Evolutionary conservation across 2,888 invertebrate genomes (phyloP).

Genomic region (Tupiocoris notatus): DNA sequence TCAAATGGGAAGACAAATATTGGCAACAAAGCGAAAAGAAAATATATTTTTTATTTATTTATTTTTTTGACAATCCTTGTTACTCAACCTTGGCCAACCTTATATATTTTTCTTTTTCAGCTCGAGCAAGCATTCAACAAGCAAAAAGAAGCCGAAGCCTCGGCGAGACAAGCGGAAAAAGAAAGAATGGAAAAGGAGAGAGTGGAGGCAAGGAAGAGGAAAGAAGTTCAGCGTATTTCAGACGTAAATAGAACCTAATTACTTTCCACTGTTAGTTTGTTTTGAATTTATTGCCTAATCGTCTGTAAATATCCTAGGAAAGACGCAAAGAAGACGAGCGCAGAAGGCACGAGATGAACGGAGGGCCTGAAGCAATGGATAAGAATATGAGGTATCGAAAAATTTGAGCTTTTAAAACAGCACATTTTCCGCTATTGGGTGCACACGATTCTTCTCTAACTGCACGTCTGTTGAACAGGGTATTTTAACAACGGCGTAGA

Average conservation of each 20-base stretch:
- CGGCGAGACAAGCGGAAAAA: conserved; percentile 72
- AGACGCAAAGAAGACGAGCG: conserved; percentile 50
- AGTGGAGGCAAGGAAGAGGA: conserved; percentile 76
- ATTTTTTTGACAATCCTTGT: not conserved
- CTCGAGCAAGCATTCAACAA: conserved; percentile 83
- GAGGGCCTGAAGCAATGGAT: conserved; percentile 47
- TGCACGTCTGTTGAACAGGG: not conserved
- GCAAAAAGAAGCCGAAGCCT: conserved; percentile 75
- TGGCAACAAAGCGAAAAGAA: not conserved
- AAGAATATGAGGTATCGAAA: conserved; percentile 47
- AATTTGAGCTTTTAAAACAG: not conserved
- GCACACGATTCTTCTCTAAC: not conserved
- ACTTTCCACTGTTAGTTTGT: not conserved
- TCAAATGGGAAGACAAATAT: no score
- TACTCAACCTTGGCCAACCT: not conserved
- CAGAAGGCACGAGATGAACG: conserved; percentile 52
- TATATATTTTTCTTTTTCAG: conserved; percentile 53
- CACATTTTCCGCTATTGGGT: not conserved
- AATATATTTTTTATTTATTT: not conserved
- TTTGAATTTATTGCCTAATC: not conserved
- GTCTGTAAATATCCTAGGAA: conserved; percentile 46
- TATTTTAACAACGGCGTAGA: no score
- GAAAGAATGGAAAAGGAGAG: conserved; percentile 80
- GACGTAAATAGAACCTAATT: conserved; percentile 57
- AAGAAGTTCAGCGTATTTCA: conserved; percentile 86